Evolutionary conservation across 2,797 vertebrate species (phyloP), one percentile per base, ranked within the genome.

Genomic region (Huso huso): DNA sequence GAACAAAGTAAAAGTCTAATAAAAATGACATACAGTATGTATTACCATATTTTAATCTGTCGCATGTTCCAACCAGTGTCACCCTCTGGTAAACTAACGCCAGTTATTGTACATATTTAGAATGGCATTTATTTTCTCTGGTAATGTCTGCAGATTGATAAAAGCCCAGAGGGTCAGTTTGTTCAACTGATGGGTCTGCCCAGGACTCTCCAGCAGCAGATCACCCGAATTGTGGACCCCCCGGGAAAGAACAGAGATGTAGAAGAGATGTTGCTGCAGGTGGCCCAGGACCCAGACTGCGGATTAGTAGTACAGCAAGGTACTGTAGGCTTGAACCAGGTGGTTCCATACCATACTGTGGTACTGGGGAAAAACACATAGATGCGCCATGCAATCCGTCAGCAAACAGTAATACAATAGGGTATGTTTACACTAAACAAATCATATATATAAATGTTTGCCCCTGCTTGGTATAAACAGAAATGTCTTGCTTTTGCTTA

Each of bases 161-260:
- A 99, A 86, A 98, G 95, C 81, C 96, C 95, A 9, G 97, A 98
- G 81, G 97, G 95, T 15, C 96, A 98, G 73, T 98, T 97, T 68
- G 69, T 83, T 61, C 96, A 97, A 79, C 83, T 99, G 51, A 96
- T 99, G 96, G 81, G 90, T 10, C 77, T 99, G 70, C 97, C 97
- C 37, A 91, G 87, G 69, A 92, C 90, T 1, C 85, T 99, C 49
- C 97, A 99, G 75, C 97, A 97, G 64, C 88, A 83, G 70, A 97
- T 99, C 80, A 95, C 94, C 8, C 85, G 77, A 71, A 85, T 97
- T 71, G 91, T 95, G 23, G 94, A 95, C 73, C 93, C 89, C 61
- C 95, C 95, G 0, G 96, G 97, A 37, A 99, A 93, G 77, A 99
- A 99, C 84, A 81, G 94, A 66, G 97, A 99, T 0, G 96, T 99